Base-by-base conservation (phyloP, 2,888 invertebrate genomes). In the Marasmarcha lunaedactyla region DNA sequence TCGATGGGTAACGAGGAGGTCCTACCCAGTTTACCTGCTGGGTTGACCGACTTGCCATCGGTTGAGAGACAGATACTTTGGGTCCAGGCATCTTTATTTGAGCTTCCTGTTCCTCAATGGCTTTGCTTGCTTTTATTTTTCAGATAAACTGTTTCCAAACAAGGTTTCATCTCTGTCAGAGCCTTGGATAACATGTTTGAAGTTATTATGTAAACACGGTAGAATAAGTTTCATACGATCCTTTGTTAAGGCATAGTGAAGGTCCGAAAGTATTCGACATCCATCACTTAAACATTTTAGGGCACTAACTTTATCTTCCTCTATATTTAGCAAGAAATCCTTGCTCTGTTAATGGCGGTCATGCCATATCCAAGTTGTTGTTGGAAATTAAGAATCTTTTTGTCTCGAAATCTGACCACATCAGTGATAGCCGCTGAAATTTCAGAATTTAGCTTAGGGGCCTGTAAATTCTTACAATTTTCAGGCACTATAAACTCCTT, bases 21-120 rank as follows among this genome's bases (percentile, higher is more conserved):
- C 37, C 47, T 14, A 35, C 4, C 48, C 46, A 45, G 46, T 49
- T 47, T 50, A 46, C 48, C 46, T 45, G 46, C 14, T 34, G 34
- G 9, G 33, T n/a, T 11, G 9, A 10, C 2, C 14, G 35, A 1
- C 14, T 7, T 9, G 30, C 15, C 1, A 36, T 10, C 15, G 10
- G 26, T 13, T 14, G 34, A 38, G 36, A 25, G 14, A 15, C 12
- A 5, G 20, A 10, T 7, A 20, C 4, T 20, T 37, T 20, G 11
- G 25, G 36, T 2, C 20, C 2, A 7, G 25, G 25, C 6, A 5
- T 9, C 20, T 45, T 46, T 14, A 46, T 48, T 33, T 37, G 43
- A 1, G 36, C 36, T 0, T 46, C 47, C 35, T 50, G 50, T 35
- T 44, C 46, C 14, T 46, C 46, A 6, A 49, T 42, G 2, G 42